Percentiles rank a stretch among this genome's conserved stretches.
phyloP scores from a whole-genome alignment of 2,113 vertebrate species.

The Dolichallabes microphthalmus region DNA sequence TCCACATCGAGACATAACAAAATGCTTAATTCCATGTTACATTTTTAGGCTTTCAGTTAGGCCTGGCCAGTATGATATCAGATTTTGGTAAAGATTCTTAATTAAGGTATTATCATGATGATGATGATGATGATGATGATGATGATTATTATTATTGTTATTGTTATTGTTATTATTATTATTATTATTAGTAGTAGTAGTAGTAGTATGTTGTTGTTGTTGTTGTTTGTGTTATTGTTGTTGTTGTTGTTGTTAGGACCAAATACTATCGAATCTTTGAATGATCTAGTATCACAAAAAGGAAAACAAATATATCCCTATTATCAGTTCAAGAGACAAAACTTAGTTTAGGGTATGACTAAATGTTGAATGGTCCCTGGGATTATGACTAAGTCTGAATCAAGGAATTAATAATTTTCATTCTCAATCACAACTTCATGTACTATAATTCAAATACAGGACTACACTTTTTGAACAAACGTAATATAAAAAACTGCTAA shows the following conservation, averaged over 20 bases:
- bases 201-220: too few relatives aligned
- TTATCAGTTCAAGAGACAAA: neutral
- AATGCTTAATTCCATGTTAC: neutral
- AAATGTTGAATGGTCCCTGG: neutral
- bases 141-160: too few relatives aligned
- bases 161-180: too few relatives aligned
- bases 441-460: neutral
- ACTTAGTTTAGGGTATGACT: neutral
- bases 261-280: neutral
- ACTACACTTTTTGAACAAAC: neutral
- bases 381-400: neutral
- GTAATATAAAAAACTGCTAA: neutral
- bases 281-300: neutral
- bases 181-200: too few relatives aligned
- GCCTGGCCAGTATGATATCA: neutral
- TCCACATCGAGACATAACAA: neutral
- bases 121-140: too few relatives aligned
- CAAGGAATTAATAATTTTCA: neutral
- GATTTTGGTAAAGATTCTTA: neutral
- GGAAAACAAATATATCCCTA: neutral
- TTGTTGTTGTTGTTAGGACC: too few relatives aligned
- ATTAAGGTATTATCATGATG: neutral
- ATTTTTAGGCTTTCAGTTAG: neutral
- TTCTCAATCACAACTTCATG: neutral
- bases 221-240: too few relatives aligned